These are phyloP conservation scores for Altica lythri DNA, from an alignment of 2,888 invertebrate genomes.

Conservation along the genomic window DNA sequence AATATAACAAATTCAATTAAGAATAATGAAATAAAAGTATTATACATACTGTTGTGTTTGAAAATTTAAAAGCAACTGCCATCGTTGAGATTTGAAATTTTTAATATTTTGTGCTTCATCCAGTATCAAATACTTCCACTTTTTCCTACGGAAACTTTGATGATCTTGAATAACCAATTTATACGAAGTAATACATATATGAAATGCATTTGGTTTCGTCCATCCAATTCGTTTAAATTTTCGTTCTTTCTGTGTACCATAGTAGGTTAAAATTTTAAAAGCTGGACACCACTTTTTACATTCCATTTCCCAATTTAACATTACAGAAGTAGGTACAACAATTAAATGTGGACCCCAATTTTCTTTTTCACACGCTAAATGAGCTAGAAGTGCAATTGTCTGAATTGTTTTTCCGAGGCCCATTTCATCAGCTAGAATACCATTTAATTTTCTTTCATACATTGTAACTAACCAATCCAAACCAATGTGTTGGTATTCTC, in stretches of 20 bases:
- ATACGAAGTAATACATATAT: slow-evolving; percentile 97
- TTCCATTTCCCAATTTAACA: slow-evolving; percentile 99
- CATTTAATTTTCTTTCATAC: slow-evolving; percentile 93
- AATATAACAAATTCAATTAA: slow-evolving; percentile 53
- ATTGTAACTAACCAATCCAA: slow-evolving; percentile 97
- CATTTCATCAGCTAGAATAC: slow-evolving; percentile 97
- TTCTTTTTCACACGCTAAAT: slow-evolving; percentile 87
- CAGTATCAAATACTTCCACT: slow-evolving; percentile 97
- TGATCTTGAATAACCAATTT: slow-evolving; percentile 98
- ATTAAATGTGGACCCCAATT: slow-evolving; percentile 99
- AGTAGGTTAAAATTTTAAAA: slow-evolving; percentile 98
- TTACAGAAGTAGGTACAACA: slow-evolving; percentile 98
- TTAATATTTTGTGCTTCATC: slow-evolving; percentile 99
- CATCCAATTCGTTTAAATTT: slow-evolving; percentile 88
- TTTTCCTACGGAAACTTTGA: slow-evolving; percentile 93
- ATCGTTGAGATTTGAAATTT: slow-evolving; percentile 98
- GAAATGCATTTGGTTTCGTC: slow-evolving; percentile 99
- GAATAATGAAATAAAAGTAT: slow-evolving; percentile 6
- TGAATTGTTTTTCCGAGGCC: slow-evolving; percentile 97
- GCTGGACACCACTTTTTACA: slow-evolving; percentile 99
- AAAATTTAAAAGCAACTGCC: slow-evolving; percentile 96
- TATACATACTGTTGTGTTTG: slow-evolving; percentile 79
- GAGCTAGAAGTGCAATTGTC: slow-evolving; percentile 91
- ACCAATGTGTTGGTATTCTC: slow-evolving; percentile 97
- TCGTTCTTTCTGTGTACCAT: slow-evolving; percentile 94